Evolutionary conservation across 2,113 vertebrate genomes (phyloP).

Genomic region (Clarias macrocephalus): DNA sequence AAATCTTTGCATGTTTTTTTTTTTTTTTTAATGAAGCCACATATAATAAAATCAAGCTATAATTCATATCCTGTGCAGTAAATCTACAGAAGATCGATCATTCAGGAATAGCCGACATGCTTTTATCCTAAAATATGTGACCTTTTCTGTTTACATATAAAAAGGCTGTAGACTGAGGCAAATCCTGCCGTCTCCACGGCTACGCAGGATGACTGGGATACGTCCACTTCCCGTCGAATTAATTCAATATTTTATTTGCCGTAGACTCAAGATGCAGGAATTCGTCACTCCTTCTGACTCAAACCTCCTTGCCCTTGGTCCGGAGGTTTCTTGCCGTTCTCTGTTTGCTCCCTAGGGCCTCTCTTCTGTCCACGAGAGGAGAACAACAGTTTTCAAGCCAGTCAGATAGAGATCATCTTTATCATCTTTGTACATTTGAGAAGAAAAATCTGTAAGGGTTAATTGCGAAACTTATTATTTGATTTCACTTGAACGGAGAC

Average conservation of each 20-base stretch:
- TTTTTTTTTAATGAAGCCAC: no score
- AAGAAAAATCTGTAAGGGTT: neutral
- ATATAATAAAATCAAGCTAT: neutral
- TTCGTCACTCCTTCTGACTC: slow-evolving; percentile 29
- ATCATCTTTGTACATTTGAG: neutral
- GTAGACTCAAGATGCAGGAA: neutral
- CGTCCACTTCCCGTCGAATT: neutral
- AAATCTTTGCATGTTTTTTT: neutral
- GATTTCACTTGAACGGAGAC: slow-evolving; percentile 34
- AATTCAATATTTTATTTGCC: slow-evolving; percentile 9
- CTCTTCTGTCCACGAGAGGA: neutral
- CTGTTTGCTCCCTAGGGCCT: neutral
- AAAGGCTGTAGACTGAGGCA: slow-evolving; percentile 7
- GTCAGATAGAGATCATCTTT: slow-evolving; percentile 20
- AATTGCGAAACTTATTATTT: slow-evolving; percentile 8
- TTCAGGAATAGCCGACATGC: neutral
- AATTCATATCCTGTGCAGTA: neutral
- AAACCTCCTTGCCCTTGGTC: slow-evolving; percentile 38
- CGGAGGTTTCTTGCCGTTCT: neutral
- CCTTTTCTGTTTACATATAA: slow-evolving; percentile 16
- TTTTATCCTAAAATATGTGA: slow-evolving; percentile 3
- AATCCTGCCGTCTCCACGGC: neutral
- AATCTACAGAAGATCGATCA: neutral
- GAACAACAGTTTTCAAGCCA: slow-evolving; percentile 16
- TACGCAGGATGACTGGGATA: slow-evolving; percentile 19